Base-by-base conservation (phyloP, 2,113 vertebrate species). In the Gracilinanus agilis region DNA sequence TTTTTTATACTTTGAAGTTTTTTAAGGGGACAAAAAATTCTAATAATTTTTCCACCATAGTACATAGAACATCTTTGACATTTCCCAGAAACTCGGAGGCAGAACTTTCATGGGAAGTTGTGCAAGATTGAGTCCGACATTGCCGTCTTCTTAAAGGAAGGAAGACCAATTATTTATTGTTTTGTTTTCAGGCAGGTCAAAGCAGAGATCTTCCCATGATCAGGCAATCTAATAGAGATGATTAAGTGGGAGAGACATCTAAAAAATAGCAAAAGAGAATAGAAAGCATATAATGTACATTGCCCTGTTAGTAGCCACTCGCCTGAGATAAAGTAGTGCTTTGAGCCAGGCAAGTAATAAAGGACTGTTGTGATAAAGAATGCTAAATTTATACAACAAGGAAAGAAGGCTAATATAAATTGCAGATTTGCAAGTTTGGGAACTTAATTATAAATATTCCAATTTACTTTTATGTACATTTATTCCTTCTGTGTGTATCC, bases 211-310 rank as follows among this genome's bases (percentile, higher is more conserved):
- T 94, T 58, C 88, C 10, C 0, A 91, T 91, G 24, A 88, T 11
- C 90, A 56, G 49, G 27, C 6, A 12, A n/a, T 13, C 58, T 44
- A 10, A 54, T 16, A 3, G 61, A 21, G 12, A 44, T 9, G 3
- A 10, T 16, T 53, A 13, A 24, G n/a, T 12, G 2, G 0, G 1
- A 12, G 53, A 12, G 21, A 29, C 8, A 2, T 0, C 0, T 1
- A 1, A 7, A 83, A 2, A 11, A 7, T 1, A 6, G 88, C 54
- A 29, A 75, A 23, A 75, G 8, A 1, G 67, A 75, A 11, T 44
- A 56, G 40, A 44, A 83, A 3, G 88, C 10, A 44, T 1, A 91
- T 88, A 9, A 40, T 27, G 34, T 4, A 89, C 89, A 58, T 10
- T 2, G 44, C 49, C 91, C 75, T 89, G 56, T 75, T n/a, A 40